Conservation (phyloP, 1,140 invertebrate genomes). For the Drosophila navojoa region DNA sequence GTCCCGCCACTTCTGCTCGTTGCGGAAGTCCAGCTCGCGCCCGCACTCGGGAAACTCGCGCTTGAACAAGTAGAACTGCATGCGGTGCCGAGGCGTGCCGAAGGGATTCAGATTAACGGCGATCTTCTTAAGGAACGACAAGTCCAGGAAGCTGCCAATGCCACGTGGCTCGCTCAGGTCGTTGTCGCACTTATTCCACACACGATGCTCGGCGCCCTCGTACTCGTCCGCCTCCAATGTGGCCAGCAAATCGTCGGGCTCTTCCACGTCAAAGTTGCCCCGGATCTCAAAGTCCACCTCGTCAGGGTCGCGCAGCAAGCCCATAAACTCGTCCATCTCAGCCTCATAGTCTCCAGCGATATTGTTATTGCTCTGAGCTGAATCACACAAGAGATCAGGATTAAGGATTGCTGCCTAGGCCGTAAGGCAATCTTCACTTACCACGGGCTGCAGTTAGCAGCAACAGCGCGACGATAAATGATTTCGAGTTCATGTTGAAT, state of each 20-base stretch:
- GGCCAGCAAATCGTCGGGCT: constrained; percentile 44
- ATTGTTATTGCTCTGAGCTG: constrained; percentile 35
- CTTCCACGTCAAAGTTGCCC: constrained; percentile 43
- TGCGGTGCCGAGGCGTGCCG: constrained; percentile 42
- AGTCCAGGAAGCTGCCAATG: constrained; percentile 60
- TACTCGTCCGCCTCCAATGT: constrained; percentile 60
- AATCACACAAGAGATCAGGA: background rate
- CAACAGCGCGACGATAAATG: constrained; percentile 39
- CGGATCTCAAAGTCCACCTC: constrained; percentile 36
- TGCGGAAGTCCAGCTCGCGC: constrained; percentile 54
- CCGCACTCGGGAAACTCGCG: constrained; percentile 65
- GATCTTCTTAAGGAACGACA: constrained; percentile 70
- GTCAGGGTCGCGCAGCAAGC: constrained; percentile 36
- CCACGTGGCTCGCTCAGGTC: constrained; percentile 61
- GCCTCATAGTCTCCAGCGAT: constrained; percentile 43
- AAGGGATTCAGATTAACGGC: constrained; percentile 71
- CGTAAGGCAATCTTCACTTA: constrained; percentile 11
- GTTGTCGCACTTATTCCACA: constrained; percentile 75
- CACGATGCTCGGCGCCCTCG: constrained; percentile 49
- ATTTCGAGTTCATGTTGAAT: constrained; percentile 38
- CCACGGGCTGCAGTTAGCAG: constrained; percentile 35
- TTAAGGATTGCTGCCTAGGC: background rate
- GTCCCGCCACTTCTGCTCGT: constrained; percentile 20
- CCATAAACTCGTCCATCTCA: constrained; percentile 68
- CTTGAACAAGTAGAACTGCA: constrained; percentile 76